phyloP scores from a whole-genome alignment of 2,888 invertebrate species.

The Dyspetes luteomarginatus region DNA sequence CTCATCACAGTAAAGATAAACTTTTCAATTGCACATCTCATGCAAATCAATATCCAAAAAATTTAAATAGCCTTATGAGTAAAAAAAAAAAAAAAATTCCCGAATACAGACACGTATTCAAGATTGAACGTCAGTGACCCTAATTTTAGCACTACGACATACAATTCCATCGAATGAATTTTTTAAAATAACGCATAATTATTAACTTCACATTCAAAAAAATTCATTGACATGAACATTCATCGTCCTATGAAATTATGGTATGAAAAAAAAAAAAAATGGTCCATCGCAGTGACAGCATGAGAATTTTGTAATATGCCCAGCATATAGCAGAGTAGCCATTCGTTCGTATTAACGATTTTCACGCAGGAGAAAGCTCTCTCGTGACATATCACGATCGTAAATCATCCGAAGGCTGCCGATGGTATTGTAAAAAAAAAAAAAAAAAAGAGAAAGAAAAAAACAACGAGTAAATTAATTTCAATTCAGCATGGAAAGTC shows the following conservation, averaged over 20 bases:
- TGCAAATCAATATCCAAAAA: slow-evolving; percentile 6
- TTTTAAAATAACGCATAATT: too few species aligned
- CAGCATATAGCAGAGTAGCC: slow-evolving; percentile 23
- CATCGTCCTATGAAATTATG: background rate
- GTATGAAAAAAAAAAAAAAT: background rate
- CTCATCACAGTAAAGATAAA: background rate
- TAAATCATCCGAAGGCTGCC: slow-evolving; percentile 73
- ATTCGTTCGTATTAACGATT: slow-evolving; percentile 53
- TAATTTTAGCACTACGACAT: too few species aligned
- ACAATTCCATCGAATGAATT: too few species aligned
- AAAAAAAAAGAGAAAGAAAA: background rate
- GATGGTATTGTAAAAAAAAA: slow-evolving; percentile 75
- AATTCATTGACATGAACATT: background rate
- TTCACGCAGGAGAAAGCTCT: slow-evolving; percentile 26
- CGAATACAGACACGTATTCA: background rate
- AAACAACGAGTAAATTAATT: slow-evolving; percentile 78
- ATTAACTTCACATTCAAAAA: background rate
- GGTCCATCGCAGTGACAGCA: background rate
- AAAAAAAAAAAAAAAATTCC: background rate
- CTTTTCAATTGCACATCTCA: background rate
- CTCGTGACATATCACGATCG: slow-evolving; percentile 71
- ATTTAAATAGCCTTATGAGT: background rate
- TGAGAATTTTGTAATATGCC: slow-evolving; percentile 37
- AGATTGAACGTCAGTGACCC: background rate
- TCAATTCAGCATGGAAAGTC: slow-evolving; percentile 70